Evolutionary conservation across 2,113 vertebrate genomes (phyloP).

Genomic region (Morone saxatilis): DNA sequence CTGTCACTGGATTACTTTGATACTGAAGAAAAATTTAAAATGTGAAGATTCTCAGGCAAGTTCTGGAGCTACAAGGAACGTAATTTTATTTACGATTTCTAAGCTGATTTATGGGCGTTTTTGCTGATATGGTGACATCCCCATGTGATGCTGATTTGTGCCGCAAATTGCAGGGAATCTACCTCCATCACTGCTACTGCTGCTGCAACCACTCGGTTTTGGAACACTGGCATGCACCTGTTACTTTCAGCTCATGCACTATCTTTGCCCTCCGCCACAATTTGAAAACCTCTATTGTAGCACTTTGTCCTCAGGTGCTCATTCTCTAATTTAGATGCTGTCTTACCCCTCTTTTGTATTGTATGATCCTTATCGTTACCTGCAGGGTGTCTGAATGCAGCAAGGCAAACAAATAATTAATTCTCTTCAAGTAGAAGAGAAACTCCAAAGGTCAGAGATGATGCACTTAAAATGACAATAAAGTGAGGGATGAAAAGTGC

Average conservation of each 20-base stretch:
- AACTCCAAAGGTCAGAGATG: constrained; percentile 23
- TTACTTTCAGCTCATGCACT: not conserved
- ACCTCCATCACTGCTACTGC: not conserved
- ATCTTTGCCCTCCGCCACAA: not conserved
- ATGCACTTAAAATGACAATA: constrained; percentile 15
- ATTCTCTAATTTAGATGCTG: not conserved
- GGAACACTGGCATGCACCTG: not conserved
- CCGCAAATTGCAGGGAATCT: not conserved
- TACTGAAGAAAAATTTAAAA: not conserved
- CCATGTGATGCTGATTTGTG: not conserved
- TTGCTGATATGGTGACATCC: not conserved
- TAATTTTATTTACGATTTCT: not conserved
- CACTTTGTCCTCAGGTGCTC: not conserved
- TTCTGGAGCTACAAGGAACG: not conserved
- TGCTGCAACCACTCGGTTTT: not conserved
- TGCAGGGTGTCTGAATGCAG: constrained; percentile 24
- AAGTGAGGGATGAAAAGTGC: not conserved
- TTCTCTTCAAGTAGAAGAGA: not conserved
- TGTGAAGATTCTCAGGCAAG: not conserved
- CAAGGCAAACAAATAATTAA: constrained; percentile 36
- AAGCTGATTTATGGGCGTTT: not conserved
- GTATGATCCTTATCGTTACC: not conserved
- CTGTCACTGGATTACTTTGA: not conserved
- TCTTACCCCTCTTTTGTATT: not conserved
- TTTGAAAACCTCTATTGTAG: not conserved